Evolutionary conservation across 2,888 invertebrate species (phyloP).

Genomic region (Pimpla rufipes): DNA sequence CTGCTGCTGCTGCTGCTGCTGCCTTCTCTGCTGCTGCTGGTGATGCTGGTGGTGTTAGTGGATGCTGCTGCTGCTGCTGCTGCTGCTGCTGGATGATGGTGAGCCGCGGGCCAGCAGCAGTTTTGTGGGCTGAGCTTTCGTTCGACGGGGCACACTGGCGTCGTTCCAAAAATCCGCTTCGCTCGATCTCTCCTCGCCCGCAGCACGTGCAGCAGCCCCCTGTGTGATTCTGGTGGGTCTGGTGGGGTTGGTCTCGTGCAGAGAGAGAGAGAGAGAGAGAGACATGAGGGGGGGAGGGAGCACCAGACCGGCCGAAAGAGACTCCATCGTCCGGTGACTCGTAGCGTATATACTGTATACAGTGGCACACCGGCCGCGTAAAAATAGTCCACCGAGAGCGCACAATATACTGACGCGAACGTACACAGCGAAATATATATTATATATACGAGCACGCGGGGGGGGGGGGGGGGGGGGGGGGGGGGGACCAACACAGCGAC

Average conservation of each 20-base stretch:
- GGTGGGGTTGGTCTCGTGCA: conserved; percentile 23
- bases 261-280: background rate
- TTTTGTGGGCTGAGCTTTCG: conserved; percentile 64
- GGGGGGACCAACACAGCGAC: background rate
- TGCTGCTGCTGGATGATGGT: conserved; percentile 6
- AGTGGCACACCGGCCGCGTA: background rate
- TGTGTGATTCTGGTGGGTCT: background rate
- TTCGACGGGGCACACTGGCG: conserved; percentile 63
- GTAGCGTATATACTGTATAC: background rate
- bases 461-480: no score
- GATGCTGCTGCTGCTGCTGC: background rate
- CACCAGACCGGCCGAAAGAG: conserved; percentile 9
- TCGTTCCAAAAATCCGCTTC: conserved; percentile 62
- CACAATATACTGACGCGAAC: conserved; percentile 16
- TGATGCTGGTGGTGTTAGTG: no score
- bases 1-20: background rate
- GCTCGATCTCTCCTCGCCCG: conserved; percentile 56
- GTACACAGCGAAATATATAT: conserved; percentile 21
- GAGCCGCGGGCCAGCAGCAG: conserved; percentile 44
- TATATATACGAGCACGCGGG: background rate
- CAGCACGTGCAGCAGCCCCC: conserved; percentile 17
- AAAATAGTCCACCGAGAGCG: conserved; percentile 16
- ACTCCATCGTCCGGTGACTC: conserved; percentile 16
- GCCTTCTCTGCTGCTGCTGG: no score
- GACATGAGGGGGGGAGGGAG: background rate